These are phyloP conservation scores for Alethe castanea DNA, from an alignment of 2,113 vertebrate species.

Conservation along the genomic window DNA sequence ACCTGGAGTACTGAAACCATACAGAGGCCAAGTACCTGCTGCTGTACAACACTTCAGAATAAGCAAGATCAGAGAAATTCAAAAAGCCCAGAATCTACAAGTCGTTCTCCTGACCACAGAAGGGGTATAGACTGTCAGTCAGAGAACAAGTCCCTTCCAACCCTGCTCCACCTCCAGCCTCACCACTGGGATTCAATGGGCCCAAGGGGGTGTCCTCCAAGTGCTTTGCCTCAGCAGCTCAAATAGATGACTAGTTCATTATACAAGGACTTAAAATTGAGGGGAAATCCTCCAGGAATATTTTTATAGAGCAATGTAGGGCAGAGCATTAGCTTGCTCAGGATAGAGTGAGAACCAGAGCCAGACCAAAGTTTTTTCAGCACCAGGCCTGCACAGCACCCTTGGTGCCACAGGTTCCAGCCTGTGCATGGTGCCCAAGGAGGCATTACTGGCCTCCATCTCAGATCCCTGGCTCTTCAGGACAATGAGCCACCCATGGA, in stretches of 20 bases:
- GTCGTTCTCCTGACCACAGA: not conserved
- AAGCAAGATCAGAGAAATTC: not conserved
- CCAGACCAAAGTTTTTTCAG: not conserved
- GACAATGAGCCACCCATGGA: not conserved
- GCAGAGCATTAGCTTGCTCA: not conserved
- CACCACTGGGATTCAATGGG: not conserved
- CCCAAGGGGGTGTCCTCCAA: not conserved
- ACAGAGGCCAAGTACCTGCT: not conserved
- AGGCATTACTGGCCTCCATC: not conserved
- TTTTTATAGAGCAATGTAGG: not conserved
- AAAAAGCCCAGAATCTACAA: not conserved
- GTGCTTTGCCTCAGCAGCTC: not conserved
- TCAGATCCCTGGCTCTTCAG: not conserved
- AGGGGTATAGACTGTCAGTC: not conserved
- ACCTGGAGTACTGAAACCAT: not conserved
- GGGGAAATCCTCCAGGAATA: fast-evolving
- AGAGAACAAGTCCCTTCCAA: not conserved
- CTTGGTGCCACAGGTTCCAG: not conserved
- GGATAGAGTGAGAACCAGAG: not conserved
- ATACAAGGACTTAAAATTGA: not conserved
- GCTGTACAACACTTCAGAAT: not conserved
- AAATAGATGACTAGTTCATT: not conserved
- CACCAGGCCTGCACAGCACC: not conserved
- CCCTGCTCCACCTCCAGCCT: not conserved
- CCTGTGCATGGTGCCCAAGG: not conserved